A percentile compares a stretch with the other conserved stretches of the same genome.
Evolutionary conservation across 2,888 invertebrate genomes (phyloP).

Genomic region (Eretmocerus hayati): DNA sequence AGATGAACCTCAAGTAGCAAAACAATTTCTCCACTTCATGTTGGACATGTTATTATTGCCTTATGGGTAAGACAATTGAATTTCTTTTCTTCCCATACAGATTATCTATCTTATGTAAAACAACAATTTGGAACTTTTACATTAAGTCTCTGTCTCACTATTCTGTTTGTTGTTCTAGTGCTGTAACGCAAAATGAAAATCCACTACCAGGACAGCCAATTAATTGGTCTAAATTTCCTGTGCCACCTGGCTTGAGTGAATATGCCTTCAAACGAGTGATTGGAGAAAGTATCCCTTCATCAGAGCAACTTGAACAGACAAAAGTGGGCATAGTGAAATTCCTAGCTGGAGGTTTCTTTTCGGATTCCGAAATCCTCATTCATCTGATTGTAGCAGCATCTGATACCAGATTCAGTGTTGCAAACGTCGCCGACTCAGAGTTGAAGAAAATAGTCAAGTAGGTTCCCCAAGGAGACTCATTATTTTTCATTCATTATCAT

Average conservation of each 20-base stretch:
- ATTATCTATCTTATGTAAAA: neutral
- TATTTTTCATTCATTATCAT: conserved; percentile 4
- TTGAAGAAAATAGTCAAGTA: conserved; percentile 71
- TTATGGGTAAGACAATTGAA: conserved; percentile 67
- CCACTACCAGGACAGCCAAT: conserved; percentile 47
- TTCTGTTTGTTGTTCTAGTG: conserved; percentile 42
- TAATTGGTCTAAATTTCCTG: conserved; percentile 45
- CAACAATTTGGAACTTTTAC: neutral
- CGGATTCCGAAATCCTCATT: conserved; percentile 65
- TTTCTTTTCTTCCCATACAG: neutral
- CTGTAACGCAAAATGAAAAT: conserved; percentile 48
- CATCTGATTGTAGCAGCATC: conserved; percentile 80
- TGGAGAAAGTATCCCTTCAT: conserved; percentile 62
- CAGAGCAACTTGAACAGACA: conserved; percentile 73
- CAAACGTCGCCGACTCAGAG: conserved; percentile 79
- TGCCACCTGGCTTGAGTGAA: conserved; percentile 72
- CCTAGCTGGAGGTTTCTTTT: conserved; percentile 69
- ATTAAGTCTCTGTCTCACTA: neutral
- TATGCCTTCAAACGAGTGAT: conserved; percentile 70
- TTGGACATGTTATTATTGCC: conserved; percentile 79
- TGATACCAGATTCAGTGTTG: conserved; percentile 83
- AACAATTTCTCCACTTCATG: conserved; percentile 67
- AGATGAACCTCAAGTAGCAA: conserved; percentile 61
- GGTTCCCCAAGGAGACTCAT: conserved; percentile 13
- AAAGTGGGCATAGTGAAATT: conserved; percentile 78